Evolutionary conservation across 1,140 invertebrate genomes (phyloP).

Genomic region (Temnothorax longispinosus): DNA sequence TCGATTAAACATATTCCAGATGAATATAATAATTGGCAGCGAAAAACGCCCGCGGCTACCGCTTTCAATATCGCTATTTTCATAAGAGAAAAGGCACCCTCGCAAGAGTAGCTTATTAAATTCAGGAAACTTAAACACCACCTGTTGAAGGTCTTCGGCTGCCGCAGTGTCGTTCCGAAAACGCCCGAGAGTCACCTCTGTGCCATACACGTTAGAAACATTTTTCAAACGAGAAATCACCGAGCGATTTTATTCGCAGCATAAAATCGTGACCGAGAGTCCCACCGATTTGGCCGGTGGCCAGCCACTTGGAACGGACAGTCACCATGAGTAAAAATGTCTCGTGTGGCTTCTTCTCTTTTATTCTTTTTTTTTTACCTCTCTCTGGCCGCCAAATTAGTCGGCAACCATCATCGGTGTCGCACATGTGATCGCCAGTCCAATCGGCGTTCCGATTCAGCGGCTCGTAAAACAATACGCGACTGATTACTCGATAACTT

Average conservation of each 20-base stretch:
- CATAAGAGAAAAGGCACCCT: neutral
- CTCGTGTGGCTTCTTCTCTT: slow-evolving; percentile 37
- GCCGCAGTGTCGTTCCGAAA: slow-evolving; percentile 57
- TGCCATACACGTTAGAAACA: slow-evolving; percentile 44
- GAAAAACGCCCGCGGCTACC: neutral
- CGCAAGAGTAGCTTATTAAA: slow-evolving; percentile 65
- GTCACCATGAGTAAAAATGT: slow-evolving; percentile 40
- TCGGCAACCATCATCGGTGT: slow-evolving; percentile 53
- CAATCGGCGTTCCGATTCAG: slow-evolving; percentile 82
- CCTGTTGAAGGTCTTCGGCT: slow-evolving; percentile 72
- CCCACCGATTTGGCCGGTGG: slow-evolving; percentile 60
- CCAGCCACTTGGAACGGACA: slow-evolving; percentile 60
- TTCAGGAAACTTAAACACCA: slow-evolving; percentile 75
- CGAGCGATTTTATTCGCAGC: slow-evolving; percentile 16
- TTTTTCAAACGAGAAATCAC: slow-evolving; percentile 64
- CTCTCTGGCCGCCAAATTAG: slow-evolving; percentile 60
- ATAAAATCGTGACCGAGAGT: slow-evolving; percentile 54
- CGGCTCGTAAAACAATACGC: slow-evolving; percentile 84
- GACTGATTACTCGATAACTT: slow-evolving; percentile 84
- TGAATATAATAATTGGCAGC: neutral
- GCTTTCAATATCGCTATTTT: slow-evolving; percentile 29
- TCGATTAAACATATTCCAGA: slow-evolving; percentile 15
- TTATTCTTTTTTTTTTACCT: neutral
- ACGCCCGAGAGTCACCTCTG: slow-evolving; percentile 19
- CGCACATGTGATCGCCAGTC: slow-evolving; percentile 67